Evolutionary conservation across 2,797 vertebrate species (phyloP), one percentile per base, ranked within the genome.

Genomic region (Peromyscus aztecus): DNA sequence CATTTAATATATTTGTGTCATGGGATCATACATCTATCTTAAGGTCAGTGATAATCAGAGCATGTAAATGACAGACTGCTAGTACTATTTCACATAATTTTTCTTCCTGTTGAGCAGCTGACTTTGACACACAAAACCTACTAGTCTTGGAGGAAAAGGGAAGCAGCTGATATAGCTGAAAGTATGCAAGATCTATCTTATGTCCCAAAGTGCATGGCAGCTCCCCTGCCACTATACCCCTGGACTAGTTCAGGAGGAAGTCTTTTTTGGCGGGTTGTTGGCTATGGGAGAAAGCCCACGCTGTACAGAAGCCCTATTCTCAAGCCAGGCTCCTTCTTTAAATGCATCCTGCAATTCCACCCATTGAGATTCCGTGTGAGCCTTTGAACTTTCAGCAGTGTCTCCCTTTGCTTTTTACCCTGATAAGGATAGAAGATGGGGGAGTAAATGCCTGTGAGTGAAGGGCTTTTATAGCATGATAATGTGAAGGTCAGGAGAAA

Each of bases 401-500:
- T 86, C 87, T 97, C 55, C 43, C 87, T 63, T 40, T 27, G 71
- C 87, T 82, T 75, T 37, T 49, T 69, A 43, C 40, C 80, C 86
- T 31, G n/a, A 88, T 90, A 57, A 59, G 71, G 34, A 94, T 46
- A 84, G 76, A 83, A 84, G 78, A 86, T 14, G 87, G 80, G 76
- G 67, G 86, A 8, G 77, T 37, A 78, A 95, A 81, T 59, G 71
- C 34, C 75, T 85, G 75, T 40, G 2, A 49, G 0, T 37, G 94
- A 96, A 88, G 52, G 90, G 83, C 89, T 94, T 95, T 94, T 65
- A 34, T 21, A 73, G 71, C 1, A 0, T 73, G 93, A 95, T 88
- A 97, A 77, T 89, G 89, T 63, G 24, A 95, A 97, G 96, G 91
- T 94, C 92, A 93, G 57, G 23, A 55, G 96, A 19, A 57, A 4